Evolutionary conservation across 2,797 vertebrate species (phyloP).

Genomic region (Chloroceryle inda): DNA sequence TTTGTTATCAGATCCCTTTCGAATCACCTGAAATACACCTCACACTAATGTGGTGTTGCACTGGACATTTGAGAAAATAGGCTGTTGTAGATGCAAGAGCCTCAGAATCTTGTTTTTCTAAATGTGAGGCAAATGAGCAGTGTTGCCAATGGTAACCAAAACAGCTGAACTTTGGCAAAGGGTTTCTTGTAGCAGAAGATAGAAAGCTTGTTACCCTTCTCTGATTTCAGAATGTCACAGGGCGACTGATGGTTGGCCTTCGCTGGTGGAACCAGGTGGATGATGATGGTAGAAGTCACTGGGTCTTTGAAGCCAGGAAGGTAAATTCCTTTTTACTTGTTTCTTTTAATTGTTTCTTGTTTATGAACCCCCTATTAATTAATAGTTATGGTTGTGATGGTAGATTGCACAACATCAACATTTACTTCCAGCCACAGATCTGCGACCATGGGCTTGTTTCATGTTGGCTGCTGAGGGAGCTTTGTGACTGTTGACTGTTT

Average conservation of each 20-base stretch:
- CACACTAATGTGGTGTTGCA: neutral
- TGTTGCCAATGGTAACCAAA: neutral
- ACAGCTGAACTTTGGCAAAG: neutral
- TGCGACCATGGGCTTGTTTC: neutral
- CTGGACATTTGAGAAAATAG: rapidly evolving
- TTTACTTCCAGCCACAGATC: neutral
- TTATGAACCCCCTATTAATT: rapidly evolving
- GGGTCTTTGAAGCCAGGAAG: slow-evolving; percentile 96
- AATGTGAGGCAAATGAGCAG: neutral
- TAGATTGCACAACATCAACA: rapidly evolving
- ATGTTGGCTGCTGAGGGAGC: neutral
- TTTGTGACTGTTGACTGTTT: neutral
- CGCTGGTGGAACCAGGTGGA: slow-evolving; percentile 99
- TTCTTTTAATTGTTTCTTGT: neutral
- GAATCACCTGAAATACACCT: neutral
- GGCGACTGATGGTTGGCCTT: slow-evolving; percentile 93
- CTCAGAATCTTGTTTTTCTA: neutral
- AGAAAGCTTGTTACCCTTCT: neutral
- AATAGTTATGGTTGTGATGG: neutral
- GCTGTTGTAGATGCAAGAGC: neutral
- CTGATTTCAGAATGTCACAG: slow-evolving; percentile 89
- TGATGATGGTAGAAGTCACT: slow-evolving; percentile 94
- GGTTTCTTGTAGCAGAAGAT: neutral
- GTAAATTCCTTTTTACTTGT: slow-evolving; percentile 58
- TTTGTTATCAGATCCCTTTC: neutral